phyloP scores from a whole-genome alignment of 2,797 vertebrate genomes.

The Enteromius paludinosus region DNA sequence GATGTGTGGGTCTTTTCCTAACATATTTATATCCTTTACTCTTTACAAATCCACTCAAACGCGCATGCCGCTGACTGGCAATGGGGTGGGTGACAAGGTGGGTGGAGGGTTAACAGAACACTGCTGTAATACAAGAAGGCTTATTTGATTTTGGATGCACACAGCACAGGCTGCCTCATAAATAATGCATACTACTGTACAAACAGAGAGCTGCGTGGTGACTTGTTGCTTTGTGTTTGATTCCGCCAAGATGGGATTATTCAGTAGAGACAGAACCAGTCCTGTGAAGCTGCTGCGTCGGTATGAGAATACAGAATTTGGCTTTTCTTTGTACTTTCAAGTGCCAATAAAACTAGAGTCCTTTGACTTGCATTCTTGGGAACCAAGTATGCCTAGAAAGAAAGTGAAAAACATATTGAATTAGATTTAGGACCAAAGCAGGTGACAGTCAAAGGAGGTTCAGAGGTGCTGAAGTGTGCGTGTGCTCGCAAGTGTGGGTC shows the following conservation, averaged over 20 bases:
- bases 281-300: neutral
- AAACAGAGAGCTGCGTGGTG: neutral
- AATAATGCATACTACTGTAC: slow-evolving; percentile 56
- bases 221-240: slow-evolving; percentile 35
- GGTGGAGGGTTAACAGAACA: slow-evolving; percentile 51
- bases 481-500: slow-evolving; percentile 26
- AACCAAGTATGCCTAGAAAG: slow-evolving; percentile 20
- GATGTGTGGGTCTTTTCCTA: slow-evolving; percentile 88
- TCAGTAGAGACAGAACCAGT: slow-evolving; percentile 1
- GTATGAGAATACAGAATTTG: slow-evolving; percentile 20
- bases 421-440: slow-evolving; percentile 41
- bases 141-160: slow-evolving; percentile 59
- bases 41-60: slow-evolving; percentile 65
- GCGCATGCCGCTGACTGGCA: slow-evolving; percentile 56
- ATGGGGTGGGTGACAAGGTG: slow-evolving; percentile 44
- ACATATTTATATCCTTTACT: slow-evolving; percentile 84
- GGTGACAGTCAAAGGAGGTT: slow-evolving; percentile 57
- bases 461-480: slow-evolving; percentile 53
- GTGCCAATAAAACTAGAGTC: neutral
- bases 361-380: slow-evolving; percentile 14
- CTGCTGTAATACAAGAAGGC: slow-evolving; percentile 50
- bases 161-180: slow-evolving; percentile 42
- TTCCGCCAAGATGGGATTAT: slow-evolving; percentile 5
- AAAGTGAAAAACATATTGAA: slow-evolving; percentile 9
- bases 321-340: slow-evolving; percentile 27